These are phyloP conservation scores for Actenoides hombroni DNA, from an alignment of 2,113 vertebrate genomes.

Conservation along the genomic window DNA sequence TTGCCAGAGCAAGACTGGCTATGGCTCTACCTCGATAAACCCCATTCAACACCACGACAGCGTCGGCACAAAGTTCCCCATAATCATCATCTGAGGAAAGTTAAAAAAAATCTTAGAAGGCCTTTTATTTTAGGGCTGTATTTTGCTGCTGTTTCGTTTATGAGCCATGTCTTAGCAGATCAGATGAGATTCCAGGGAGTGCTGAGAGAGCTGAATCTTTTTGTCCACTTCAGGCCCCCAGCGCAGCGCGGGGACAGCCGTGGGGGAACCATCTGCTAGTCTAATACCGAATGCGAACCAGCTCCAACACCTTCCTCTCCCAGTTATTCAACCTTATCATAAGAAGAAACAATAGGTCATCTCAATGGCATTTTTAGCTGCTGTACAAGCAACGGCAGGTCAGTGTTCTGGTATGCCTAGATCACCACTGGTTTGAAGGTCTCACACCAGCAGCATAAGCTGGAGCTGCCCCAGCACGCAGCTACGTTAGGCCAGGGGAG, in stretches of 20 bases:
- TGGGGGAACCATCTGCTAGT: not conserved
- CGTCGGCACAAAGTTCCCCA: not conserved
- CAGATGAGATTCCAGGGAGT: not conserved
- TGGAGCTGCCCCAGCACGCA: not conserved
- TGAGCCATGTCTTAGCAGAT: not conserved
- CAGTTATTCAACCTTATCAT: not conserved
- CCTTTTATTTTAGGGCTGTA: not conserved
- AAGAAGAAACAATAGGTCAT: not conserved
- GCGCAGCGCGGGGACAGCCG: fast-evolving
- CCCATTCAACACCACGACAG: not conserved
- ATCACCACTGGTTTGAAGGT: not conserved
- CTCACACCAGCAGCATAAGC: not conserved
- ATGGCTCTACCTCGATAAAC: not conserved
- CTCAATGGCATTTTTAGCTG: not conserved
- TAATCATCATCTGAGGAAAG: not conserved
- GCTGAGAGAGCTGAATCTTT: not conserved
- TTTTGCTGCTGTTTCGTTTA: not conserved
- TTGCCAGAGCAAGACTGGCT: not conserved
- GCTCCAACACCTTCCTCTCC: not conserved
- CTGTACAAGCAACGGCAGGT: not conserved
- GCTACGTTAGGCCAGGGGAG: not conserved
- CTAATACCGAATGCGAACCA: not conserved
- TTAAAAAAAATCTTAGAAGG: not conserved
- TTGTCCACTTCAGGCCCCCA: not conserved
- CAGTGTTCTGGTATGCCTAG: not conserved